Evolutionary conservation across 2,888 invertebrate species (phyloP).

Genomic region (Salticus scenicus): DNA sequence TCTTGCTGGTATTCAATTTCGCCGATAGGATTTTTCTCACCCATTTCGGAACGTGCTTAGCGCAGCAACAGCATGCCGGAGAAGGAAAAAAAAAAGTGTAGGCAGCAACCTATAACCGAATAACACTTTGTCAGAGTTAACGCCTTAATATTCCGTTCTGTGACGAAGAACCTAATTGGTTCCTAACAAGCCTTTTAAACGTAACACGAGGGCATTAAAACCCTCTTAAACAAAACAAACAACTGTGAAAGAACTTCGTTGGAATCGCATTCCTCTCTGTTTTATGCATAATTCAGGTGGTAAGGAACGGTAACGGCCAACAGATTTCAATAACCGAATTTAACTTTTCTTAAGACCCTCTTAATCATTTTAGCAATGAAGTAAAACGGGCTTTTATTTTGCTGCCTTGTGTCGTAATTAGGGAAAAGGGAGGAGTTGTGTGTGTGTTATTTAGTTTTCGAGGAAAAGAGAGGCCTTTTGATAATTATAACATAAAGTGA

Average conservation of each 20-base stretch:
- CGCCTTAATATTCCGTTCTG: conserved; percentile 25
- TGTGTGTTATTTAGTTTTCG: conserved; percentile 21
- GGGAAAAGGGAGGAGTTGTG: conserved; percentile 19
- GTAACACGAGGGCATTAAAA: conserved; percentile 51
- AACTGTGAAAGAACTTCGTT: conserved; percentile 51
- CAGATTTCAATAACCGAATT: conserved; percentile 70
- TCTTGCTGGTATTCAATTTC: conserved; percentile 1
- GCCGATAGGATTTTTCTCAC: background rate
- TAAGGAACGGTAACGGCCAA: conserved; percentile 52
- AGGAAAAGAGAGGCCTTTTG: conserved; percentile 42
- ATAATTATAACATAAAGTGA: conserved; percentile 35
- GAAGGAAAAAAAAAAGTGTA: conserved; percentile 8
- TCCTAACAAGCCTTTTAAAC: conserved; percentile 51
- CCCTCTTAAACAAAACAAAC: conserved; percentile 60
- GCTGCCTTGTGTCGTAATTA: conserved; percentile 11
- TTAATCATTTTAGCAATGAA: conserved; percentile 69
- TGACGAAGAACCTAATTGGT: conserved; percentile 66
- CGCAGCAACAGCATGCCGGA: background rate
- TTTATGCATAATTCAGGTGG: conserved; percentile 65
- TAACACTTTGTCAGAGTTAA: conserved; percentile 29
- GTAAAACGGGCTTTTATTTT: conserved; percentile 69
- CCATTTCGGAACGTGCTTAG: background rate
- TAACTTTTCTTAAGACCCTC: conserved; percentile 63
- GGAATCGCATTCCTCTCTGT: conserved; percentile 41
- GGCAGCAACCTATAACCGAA: background rate